Evolutionary conservation across 2,113 vertebrate genomes (phyloP).

Genomic region (Alces alces): DNA sequence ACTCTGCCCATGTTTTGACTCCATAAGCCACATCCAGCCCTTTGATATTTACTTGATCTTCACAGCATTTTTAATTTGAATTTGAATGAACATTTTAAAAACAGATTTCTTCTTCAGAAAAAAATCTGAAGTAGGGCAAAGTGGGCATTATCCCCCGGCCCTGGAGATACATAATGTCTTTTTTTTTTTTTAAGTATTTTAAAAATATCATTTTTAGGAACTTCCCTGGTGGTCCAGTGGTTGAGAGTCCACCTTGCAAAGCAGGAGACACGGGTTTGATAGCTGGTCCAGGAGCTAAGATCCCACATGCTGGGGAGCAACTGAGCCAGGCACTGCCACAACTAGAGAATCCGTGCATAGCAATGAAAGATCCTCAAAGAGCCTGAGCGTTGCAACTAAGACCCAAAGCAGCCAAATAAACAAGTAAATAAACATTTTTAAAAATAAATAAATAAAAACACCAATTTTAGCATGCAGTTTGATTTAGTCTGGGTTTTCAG

Average conservation of each 20-base stretch:
- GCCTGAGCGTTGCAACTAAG: rapidly evolving
- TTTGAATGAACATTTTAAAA: not conserved
- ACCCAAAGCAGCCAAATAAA: not conserved
- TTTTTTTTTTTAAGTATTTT: not conserved
- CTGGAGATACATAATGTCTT: not conserved
- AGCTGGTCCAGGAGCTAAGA: not conserved
- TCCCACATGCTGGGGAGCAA: not conserved
- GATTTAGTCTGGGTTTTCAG: not conserved
- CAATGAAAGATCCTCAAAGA: not conserved
- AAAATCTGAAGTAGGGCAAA: not conserved
- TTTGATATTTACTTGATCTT: not conserved
- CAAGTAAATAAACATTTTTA: not conserved
- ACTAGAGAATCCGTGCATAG: not conserved
- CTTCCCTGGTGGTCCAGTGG: not conserved
- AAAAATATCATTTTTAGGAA: not conserved
- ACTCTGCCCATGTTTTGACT: not conserved
- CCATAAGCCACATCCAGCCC: not conserved
- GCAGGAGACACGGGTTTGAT: not conserved
- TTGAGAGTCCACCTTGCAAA: not conserved
- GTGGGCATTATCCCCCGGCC: not conserved
- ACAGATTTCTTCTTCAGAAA: not conserved
- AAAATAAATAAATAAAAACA: not conserved
- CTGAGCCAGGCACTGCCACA: not conserved
- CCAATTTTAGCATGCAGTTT: not conserved
- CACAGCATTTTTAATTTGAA: not conserved